Evolutionary conservation across 2,888 invertebrate species (phyloP), one percentile per base, ranked within the genome.

Genomic region (Euplexia lucipara): DNA sequence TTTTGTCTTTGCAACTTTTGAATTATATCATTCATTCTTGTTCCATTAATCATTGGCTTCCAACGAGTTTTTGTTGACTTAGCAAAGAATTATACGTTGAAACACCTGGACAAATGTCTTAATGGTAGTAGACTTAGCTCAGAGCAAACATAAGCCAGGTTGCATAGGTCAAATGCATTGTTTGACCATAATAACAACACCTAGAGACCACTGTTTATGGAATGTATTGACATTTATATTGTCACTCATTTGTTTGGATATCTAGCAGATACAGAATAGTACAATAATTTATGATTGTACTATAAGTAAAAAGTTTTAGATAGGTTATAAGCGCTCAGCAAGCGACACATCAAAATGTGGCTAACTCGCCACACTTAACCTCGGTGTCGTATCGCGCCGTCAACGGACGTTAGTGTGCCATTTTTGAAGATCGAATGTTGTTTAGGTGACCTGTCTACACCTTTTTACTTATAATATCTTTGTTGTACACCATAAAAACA

Each of bases 41-140:
- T 61, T 52, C 30, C 26, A 67, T 70, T 63, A 57, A 53, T 67
- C 69, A 78, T 69, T 54, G 30, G 14, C n/a, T 30, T n/a, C 9
- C 9, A 52, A 41, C 74, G 10, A 30, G 22, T 66, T 61, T 64
- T 49, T 79, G 64, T 70, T 74, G 47, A 54, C 39, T 58, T 56
- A 32, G 48, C 53, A 18, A 59, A 66, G 39, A 47, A 63, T 60
- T 42, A 61, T 58, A 53, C 47, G 18, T 4, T 45, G 16, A 57
- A 60, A 57, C 79, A 80, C 69, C 59, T 67, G 79, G 44, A 34
- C 44, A 62, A 69, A 74, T 51, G 66, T 66, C 35, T 71, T 56
- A 44, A 56, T 74, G 20, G 44, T 34, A 34, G 42, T 4, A 30
- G 8, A 26, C 48, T 32, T 39, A 9, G 20, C n/a, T 32, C 63